Evolutionary conservation across 1,140 invertebrate genomes (phyloP), one percentile per base, ranked within the genome.

Genomic region (Steinernema feltiae): DNA sequence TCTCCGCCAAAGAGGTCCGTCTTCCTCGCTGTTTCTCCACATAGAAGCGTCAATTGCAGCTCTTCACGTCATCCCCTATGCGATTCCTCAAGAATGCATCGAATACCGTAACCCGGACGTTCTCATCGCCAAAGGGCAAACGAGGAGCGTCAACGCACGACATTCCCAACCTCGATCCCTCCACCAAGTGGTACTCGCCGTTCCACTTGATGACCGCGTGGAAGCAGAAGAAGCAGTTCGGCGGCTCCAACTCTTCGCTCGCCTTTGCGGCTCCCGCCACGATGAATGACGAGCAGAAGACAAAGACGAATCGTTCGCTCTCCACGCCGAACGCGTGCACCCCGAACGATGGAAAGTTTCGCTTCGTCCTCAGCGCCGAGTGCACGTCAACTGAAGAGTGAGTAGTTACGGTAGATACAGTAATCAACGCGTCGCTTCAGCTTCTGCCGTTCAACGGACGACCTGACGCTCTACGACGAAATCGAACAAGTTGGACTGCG

Each of bases 291-390:
- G 53, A 3, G 2, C 15, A 12, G 15, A 15, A 63, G 53, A 63
- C 15, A 21, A 15, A 27, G 3, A 63, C 53, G 24, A 63, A 27
- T 21, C 53, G 53, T 27, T 63, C 53, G 15, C 24, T 63, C 15
- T 63, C 53, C 15, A 63, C 53, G 24, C 53, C 53, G 3, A 63
- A 63, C 53, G 53, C 53, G 12, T 63, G 53, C 53, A 63, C 53
- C 15, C 53, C 53, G 7, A 15, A 63, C 53, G 53, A 63, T 7
- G 24, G 24, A 3, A 63, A 63, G 24, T 63, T 63, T 21, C 24
- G 2, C 12, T 63, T 63, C 41, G 41, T 46, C 7, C 24, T 63
- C 24, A 27, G 24, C 53, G 24, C 53, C 15, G 35, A 41, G 3
- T 21, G 53, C n/a, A n/a, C n/a, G n/a, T n/a, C n/a, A n/a, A n/a